Conservation (phyloP, 2,888 invertebrate genomes). For the Drepana falcataria region DNA sequence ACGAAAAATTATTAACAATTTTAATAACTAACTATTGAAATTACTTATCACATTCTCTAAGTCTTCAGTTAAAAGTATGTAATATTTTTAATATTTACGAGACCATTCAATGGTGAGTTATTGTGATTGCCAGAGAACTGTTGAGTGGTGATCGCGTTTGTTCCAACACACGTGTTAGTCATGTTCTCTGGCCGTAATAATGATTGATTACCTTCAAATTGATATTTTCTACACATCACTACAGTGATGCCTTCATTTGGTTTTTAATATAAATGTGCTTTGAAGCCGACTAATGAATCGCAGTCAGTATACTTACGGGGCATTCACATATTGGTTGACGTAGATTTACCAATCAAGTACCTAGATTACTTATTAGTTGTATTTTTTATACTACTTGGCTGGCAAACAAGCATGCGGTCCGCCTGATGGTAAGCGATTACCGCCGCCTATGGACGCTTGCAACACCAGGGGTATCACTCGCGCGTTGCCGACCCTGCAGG, state of each 20-base stretch:
- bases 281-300: background rate
- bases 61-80: background rate
- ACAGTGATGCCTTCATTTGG: background rate
- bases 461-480: too few species aligned
- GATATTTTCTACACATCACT: background rate
- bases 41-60: background rate
- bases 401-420: too few species aligned
- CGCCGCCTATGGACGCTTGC: too few species aligned
- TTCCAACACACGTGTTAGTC: background rate
- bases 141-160: background rate
- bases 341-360: too few species aligned
- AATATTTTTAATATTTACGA: background rate
- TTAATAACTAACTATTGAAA: background rate
- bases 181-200: background rate
- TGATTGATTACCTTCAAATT: background rate
- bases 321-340: too few species aligned
- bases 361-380: too few species aligned
- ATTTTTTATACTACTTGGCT: too few species aligned
- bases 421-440: too few species aligned
- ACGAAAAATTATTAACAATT: background rate
- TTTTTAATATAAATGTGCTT: background rate
- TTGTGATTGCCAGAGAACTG: slow-evolving; percentile 1
- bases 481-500: too few species aligned
- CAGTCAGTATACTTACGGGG: background rate
- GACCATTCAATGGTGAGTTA: background rate